A percentile compares a stretch with the other conserved stretches of the same genome.
phyloP scores from a whole-genome alignment of 2,113 vertebrate genomes.

The Chionodraco myersi region DNA sequence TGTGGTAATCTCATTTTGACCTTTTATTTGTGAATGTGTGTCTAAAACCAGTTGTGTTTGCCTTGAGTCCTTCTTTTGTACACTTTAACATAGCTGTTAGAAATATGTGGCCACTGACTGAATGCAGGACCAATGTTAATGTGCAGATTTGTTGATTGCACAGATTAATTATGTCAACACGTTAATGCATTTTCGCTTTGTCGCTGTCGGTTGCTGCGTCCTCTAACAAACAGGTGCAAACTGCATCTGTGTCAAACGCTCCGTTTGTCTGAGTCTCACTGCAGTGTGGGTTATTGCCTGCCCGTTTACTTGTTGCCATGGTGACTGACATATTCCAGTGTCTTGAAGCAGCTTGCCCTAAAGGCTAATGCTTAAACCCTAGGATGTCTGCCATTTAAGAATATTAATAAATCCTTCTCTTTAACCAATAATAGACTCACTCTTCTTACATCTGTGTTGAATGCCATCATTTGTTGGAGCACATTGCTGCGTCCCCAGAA shows the following conservation, averaged over 20 bases:
- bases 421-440: slow-evolving; percentile 78
- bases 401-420: slow-evolving; percentile 72
- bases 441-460: slow-evolving; percentile 54
- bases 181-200: slow-evolving; percentile 14
- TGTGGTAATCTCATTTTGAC: not conserved
- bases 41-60: not conserved
- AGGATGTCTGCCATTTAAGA: slow-evolving; percentile 72
- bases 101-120: not conserved
- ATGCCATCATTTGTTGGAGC: slow-evolving; percentile 48
- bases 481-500: slow-evolving; percentile 45
- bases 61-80: not conserved
- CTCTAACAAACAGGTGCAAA: slow-evolving; percentile 48
- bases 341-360: slow-evolving; percentile 52
- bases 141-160: slow-evolving; percentile 6
- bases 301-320: slow-evolving; percentile 65
- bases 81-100: not conserved
- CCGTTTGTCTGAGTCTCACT: slow-evolving; percentile 34
- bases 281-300: slow-evolving; percentile 17
- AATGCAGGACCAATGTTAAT: not conserved
- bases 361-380: slow-evolving; percentile 57
- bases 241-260: slow-evolving; percentile 37
- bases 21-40: not conserved
- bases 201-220: not conserved
- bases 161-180: slow-evolving; percentile 5
- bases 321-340: slow-evolving; percentile 62